Conservation (phyloP, 2,888 invertebrate genomes). For the Amphimallon solstitiale region DNA sequence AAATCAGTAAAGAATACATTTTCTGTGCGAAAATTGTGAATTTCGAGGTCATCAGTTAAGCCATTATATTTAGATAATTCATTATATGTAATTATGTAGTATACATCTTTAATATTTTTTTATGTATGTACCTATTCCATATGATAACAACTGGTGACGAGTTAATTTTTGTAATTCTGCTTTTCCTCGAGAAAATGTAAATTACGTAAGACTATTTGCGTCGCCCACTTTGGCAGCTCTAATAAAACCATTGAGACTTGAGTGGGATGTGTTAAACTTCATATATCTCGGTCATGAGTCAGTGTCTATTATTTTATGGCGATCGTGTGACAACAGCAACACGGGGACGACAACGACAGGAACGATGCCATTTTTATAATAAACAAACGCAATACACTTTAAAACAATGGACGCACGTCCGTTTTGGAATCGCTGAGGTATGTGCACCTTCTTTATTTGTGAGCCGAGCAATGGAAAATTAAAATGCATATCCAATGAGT, state of each 20-base stretch:
- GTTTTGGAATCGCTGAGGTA: conserved; percentile 17
- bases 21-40: too few relatives aligned
- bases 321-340: conserved; percentile 25
- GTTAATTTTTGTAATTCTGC: conserved; percentile 39
- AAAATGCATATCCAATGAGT: conserved; percentile 32
- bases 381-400: conserved; percentile 21
- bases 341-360: conserved; percentile 10
- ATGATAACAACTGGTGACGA: too few relatives aligned
- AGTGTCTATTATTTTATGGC: conserved; percentile 46
- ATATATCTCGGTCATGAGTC: conserved; percentile 47
- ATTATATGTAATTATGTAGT: too few relatives aligned
- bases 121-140: too few relatives aligned
- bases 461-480: conserved; percentile 14
- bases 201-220: conserved; percentile 36
- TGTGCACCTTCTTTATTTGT: conserved; percentile 23
- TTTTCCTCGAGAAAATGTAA: conserved; percentile 35
- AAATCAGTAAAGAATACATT: too few relatives aligned
- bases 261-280: conserved; percentile 47
- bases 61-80: too few relatives aligned
- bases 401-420: conserved; percentile 26
- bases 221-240: conserved; percentile 34
- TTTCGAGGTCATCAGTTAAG: too few relatives aligned
- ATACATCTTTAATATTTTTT: too few relatives aligned
- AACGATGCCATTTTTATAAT: conserved; percentile 23
- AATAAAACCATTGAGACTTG: conserved; percentile 41